Evolutionary conservation across 1,140 invertebrate species (phyloP), one percentile per base, ranked within the genome.

Genomic region (Drosophila sturtevanti): DNA sequence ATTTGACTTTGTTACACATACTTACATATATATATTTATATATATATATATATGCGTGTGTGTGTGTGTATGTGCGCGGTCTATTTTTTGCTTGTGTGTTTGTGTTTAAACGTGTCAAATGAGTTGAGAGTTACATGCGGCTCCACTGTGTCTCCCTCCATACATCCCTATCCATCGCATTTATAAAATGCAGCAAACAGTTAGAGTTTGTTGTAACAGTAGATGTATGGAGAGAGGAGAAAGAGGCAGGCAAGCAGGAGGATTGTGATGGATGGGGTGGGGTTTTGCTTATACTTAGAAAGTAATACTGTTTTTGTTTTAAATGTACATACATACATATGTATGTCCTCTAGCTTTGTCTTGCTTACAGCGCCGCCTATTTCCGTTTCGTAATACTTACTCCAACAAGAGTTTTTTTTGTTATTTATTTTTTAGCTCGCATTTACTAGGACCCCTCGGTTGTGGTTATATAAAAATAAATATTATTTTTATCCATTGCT

Each of bases 101-200:
- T 77, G 68, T 61, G 72, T 66, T 56, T 72, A 65, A 85, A 75
- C 82, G 84, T 87, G 82, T 80, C 82, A 87, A 87, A 82, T 87
- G 84, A 87, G 84, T 87, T 79, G 84, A 87, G 77, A 87, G 81
- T 87, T 86, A 87, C 81, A 87, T 81, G 82, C 81, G 78, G 79
- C 82, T 86, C 79, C 82, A 64, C 61, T 71, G 14, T 44, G 59
- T 63, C 79, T 59, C 79, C 56, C 56, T 27, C 44, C 52, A 16
- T 34, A 14, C 10, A 6, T 3, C 55, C n/a, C 63, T 62, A 41
- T 27, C 4, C 18, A 4, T 9, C 6, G 35, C 12, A 16, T 24
- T 37, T 34, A 6, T 48, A 48, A 48, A 48, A 21, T 48, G 41
- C 41, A 48, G 16, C 41, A 48, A 48, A 16, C 9, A 16, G 16